Percentiles rank a stretch among this genome's conserved stretches.
Conservation (phyloP, 2,113 vertebrate genomes). For the Vulpes vulpes region DNA sequence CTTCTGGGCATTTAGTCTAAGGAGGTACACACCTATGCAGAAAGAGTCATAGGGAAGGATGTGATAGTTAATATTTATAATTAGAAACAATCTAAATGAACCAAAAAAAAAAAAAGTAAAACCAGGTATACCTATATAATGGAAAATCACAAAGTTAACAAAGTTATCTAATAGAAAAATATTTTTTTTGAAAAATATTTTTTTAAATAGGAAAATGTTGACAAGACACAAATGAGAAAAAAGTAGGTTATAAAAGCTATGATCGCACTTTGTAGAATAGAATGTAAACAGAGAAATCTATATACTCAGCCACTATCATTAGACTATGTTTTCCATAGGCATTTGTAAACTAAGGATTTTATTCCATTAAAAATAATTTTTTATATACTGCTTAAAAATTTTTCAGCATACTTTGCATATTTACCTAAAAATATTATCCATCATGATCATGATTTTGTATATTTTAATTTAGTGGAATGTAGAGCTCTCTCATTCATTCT, state of each 20-base stretch:
- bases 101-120: conserved; percentile 17
- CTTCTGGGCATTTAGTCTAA: background rate
- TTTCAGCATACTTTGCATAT: background rate
- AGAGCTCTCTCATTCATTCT: background rate
- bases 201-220: background rate
- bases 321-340: background rate
- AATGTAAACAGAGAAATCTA: background rate
- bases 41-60: background rate
- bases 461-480: background rate
- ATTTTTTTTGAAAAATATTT: background rate
- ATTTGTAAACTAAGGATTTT: background rate
- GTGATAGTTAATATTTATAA: background rate
- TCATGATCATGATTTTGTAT: background rate
- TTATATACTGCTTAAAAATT: background rate
- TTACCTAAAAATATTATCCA: background rate
- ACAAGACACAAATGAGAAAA: background rate
- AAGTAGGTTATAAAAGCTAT: background rate
- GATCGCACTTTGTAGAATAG: background rate
- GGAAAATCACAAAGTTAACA: background rate
- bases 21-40: background rate
- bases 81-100: background rate
- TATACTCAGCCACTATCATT: background rate
- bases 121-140: background rate
- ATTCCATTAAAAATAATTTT: background rate
- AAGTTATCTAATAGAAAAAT: background rate